Percentiles rank a stretch among this genome's conserved stretches.
Evolutionary conservation across 2,888 invertebrate genomes (phyloP).

Genomic region (Acanthoscelides obtectus): DNA sequence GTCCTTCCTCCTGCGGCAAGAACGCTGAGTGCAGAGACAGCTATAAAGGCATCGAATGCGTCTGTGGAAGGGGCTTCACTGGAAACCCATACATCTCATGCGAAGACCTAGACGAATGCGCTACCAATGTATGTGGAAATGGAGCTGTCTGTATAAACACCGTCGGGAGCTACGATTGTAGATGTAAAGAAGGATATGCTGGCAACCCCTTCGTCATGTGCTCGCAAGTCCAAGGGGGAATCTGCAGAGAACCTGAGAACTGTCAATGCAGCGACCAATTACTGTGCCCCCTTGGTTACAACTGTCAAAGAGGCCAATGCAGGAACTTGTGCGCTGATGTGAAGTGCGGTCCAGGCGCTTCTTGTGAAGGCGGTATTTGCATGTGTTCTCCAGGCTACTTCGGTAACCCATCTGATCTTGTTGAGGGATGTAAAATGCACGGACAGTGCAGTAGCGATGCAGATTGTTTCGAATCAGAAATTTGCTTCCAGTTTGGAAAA

Average conservation of each 20-base stretch:
- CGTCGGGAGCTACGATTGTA: slow-evolving; percentile 83
- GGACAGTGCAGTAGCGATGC: slow-evolving; percentile 77
- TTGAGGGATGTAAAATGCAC: slow-evolving; percentile 65
- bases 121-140: slow-evolving; percentile 71
- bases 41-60: slow-evolving; percentile 69
- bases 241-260: slow-evolving; percentile 63
- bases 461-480: slow-evolving; percentile 78
- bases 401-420: slow-evolving; percentile 69
- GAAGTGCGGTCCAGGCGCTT: slow-evolving; percentile 75
- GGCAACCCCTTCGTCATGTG: slow-evolving; percentile 87
- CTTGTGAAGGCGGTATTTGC: slow-evolving; percentile 76
- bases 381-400: slow-evolving; percentile 72
- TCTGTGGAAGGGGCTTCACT: slow-evolving; percentile 75
- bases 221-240: slow-evolving; percentile 62
- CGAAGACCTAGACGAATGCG: slow-evolving; percentile 79
- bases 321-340: slow-evolving; percentile 71
- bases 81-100: slow-evolving; percentile 84
- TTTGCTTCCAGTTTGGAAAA: slow-evolving; percentile 81
- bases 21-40: slow-evolving; percentile 78
- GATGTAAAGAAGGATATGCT: slow-evolving; percentile 76
- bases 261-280: slow-evolving; percentile 68
- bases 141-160: slow-evolving; percentile 89
- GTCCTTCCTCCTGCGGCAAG: slow-evolving; percentile 66
- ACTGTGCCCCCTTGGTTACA: slow-evolving; percentile 72
- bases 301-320: slow-evolving; percentile 70